Conservation (phyloP, 2,888 invertebrate genomes). For the Epinotia demarniana region DNA sequence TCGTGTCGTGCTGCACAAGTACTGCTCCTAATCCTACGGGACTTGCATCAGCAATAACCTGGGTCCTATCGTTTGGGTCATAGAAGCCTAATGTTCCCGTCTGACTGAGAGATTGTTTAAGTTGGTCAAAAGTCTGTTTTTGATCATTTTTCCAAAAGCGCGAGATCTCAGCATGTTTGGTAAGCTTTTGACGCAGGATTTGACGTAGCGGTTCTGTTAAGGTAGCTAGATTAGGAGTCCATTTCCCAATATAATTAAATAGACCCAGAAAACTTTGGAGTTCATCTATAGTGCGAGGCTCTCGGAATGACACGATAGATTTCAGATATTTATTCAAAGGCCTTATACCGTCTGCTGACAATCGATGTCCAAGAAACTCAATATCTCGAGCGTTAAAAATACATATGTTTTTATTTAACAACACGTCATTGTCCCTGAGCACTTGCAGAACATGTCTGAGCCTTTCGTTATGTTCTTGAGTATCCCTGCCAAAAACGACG, state of each 20-base stretch:
- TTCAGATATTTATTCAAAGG: slow-evolving; percentile 27
- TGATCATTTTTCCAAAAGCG: neutral
- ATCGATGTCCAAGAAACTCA: slow-evolving; percentile 35
- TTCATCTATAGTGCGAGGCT: slow-evolving; percentile 29
- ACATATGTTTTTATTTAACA: slow-evolving; percentile 27
- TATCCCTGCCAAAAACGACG: slow-evolving; percentile 49
- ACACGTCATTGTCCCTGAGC: neutral
- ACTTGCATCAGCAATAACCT: slow-evolving; percentile 9
- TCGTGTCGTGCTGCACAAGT: neutral
- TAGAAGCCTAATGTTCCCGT: neutral
- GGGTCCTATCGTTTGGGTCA: neutral
- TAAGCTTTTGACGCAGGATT: neutral
- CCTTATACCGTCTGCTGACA: slow-evolving; percentile 19
- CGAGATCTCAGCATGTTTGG: neutral
- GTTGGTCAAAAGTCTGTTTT: neutral
- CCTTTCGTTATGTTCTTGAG: neutral
- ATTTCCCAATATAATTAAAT: slow-evolving; percentile 27
- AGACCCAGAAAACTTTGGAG: slow-evolving; percentile 38
- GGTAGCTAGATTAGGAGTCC: slow-evolving; percentile 4
- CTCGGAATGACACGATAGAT: slow-evolving; percentile 20
- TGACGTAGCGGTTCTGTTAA: neutral
- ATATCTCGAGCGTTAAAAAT: slow-evolving; percentile 8
- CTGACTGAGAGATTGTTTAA: neutral
- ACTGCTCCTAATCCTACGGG: neutral
- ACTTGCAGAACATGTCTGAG: neutral